These are phyloP conservation scores for Formica exsecta DNA, from an alignment of 1,140 invertebrate genomes.

Conservation along the genomic window DNA sequence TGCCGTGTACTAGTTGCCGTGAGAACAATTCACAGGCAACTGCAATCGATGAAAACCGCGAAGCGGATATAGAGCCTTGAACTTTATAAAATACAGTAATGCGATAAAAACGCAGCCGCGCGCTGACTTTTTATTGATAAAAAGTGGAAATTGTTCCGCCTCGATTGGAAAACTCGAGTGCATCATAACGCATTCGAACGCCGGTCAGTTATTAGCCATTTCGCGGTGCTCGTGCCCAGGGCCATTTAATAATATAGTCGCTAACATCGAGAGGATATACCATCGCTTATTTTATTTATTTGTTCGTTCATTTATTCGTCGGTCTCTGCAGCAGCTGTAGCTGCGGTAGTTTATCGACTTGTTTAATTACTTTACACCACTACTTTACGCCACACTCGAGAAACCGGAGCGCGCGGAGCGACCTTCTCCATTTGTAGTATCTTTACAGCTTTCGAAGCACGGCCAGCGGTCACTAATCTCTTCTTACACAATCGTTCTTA, in stretches of 20 bases:
- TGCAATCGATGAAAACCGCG: conserved; percentile 54
- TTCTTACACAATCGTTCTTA: conserved; percentile 81
- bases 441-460: conserved; percentile 64
- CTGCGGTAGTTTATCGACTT: conserved; percentile 27
- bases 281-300: conserved; percentile 26
- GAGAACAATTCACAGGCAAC: conserved; percentile 55
- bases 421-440: conserved; percentile 24
- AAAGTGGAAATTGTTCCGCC: conserved; percentile 6
- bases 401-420: conserved; percentile 21
- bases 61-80: conserved; percentile 44
- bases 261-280: no score
- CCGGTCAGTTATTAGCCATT: conserved; percentile 17
- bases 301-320: conserved; percentile 13
- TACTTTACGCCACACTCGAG: neutral
- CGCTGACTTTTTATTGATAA: conserved; percentile 45
- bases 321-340: neutral
- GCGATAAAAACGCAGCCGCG: neutral
- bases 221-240: neutral
- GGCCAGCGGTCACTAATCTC: conserved; percentile 75
- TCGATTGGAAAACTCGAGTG: conserved; percentile 40
- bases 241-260: conserved; percentile 4
- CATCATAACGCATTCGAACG: conserved; percentile 26
- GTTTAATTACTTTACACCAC: conserved; percentile 39
- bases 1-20: conserved; percentile 29
- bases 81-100: conserved; percentile 38